These are phyloP conservation scores for Calliopsis andreniformis DNA, from an alignment of 1,140 invertebrate species.

Conservation along the genomic window DNA sequence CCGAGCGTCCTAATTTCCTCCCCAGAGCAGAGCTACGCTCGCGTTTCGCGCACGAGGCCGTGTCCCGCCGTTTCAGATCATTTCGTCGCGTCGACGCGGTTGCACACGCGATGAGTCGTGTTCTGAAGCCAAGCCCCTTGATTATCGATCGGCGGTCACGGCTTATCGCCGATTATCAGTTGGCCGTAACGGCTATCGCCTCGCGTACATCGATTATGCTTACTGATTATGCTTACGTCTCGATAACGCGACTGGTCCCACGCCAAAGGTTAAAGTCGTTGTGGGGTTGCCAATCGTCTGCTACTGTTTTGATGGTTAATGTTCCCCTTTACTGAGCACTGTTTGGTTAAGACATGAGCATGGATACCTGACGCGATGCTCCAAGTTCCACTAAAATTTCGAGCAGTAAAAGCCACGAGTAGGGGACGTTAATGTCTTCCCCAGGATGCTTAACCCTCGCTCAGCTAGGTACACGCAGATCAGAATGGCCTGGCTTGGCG, in stretches of 20 bases:
- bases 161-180: conserved; percentile 51
- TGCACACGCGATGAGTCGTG: conserved; percentile 28
- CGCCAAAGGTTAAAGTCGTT: conserved; percentile 26
- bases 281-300: background rate
- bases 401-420: conserved; percentile 6
- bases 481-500: too few species aligned
- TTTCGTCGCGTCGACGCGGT: conserved; percentile 18
- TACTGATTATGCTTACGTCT: conserved; percentile 30
- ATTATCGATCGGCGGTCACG: conserved; percentile 37
- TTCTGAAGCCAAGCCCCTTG: conserved; percentile 43
- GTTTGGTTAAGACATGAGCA: too few species aligned
- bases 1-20: conserved; percentile 6
- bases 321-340: too few species aligned
- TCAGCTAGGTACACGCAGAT: too few species aligned
- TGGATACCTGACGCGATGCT: too few species aligned
- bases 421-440: too few species aligned
- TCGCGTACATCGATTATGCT: conserved; percentile 38
- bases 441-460: too few species aligned
- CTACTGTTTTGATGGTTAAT: too few species aligned
- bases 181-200: conserved; percentile 9
- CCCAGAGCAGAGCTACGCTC: too few species aligned
- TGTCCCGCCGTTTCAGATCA: conserved; percentile 10
- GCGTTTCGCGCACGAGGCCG: background rate
- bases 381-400: background rate
- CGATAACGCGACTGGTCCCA: conserved; percentile 33